phyloP scores from a whole-genome alignment of 2,113 vertebrate genomes.

The Tupaia chinensis region DNA sequence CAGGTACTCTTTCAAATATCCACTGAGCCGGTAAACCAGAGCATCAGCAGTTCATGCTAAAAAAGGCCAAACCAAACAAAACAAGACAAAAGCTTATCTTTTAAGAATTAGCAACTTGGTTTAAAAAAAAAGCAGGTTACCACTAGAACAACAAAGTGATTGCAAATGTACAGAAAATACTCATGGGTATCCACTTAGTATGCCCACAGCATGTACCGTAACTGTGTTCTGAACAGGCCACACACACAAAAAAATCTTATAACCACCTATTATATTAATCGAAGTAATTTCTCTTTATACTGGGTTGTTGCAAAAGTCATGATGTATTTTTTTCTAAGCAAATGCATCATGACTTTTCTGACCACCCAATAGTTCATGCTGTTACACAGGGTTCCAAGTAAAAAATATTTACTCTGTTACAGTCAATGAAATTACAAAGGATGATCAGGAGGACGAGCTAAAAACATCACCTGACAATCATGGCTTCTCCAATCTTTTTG shows the following conservation, averaged over 20 bases:
- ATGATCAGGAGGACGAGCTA: background rate
- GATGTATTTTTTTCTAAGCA: too few species aligned
- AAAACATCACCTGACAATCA: background rate
- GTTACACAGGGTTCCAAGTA: background rate
- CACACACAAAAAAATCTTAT: background rate
- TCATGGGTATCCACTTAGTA: background rate
- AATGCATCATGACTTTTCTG: too few species aligned
- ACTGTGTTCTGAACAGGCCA: background rate
- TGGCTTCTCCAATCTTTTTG: background rate
- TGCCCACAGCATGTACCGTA: background rate
- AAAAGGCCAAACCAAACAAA: too few species aligned
- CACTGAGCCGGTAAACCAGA: background rate
- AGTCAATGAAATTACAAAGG: background rate
- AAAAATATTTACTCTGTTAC: slow-evolving; percentile 46
- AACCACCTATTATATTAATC: background rate
- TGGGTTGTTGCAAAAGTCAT: too few species aligned
- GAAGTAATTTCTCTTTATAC: background rate
- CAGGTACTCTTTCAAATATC: slow-evolving; percentile 17
- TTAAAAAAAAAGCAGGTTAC: slow-evolving; percentile 32
- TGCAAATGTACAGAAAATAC: slow-evolving; percentile 40
- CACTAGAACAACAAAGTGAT: slow-evolving; percentile 14
- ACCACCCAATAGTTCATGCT: background rate
- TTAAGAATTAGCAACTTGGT: slow-evolving; percentile 52
- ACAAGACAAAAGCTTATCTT: background rate
- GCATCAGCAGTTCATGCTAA: background rate